A percentile compares a stretch with the other conserved stretches of the same genome.
These are phyloP conservation scores for Dicyrtoma fusca DNA, from an alignment of 2,888 invertebrate species.

Conservation along the genomic window DNA sequence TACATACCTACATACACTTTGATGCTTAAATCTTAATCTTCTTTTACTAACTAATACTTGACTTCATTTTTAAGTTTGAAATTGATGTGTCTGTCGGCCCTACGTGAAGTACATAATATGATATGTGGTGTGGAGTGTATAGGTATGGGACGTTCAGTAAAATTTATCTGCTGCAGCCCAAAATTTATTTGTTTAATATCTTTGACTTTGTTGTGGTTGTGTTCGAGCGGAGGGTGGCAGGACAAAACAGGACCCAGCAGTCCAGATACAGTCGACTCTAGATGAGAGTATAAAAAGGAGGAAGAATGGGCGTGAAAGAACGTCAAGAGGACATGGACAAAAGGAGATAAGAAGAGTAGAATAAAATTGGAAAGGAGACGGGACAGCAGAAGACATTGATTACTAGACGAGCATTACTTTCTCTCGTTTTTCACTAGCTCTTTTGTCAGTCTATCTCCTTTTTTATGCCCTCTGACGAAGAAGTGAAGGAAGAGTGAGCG, in stretches of 20 bases:
- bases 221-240: conserved; percentile 1
- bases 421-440: conserved; percentile 8
- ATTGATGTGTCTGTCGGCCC: too few relatives aligned
- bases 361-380: conserved; percentile 23
- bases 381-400: conserved; percentile 27
- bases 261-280: background rate
- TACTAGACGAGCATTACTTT: conserved; percentile 16
- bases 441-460: background rate
- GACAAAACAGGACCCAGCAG: background rate
- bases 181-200: too few relatives aligned
- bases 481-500: background rate
- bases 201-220: too few relatives aligned
- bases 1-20: too few relatives aligned
- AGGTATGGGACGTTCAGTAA: too few relatives aligned
- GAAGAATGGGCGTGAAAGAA: background rate
- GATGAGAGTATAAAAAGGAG: background rate
- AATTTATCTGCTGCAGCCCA: too few relatives aligned
- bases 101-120: too few relatives aligned
- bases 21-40: too few relatives aligned
- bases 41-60: too few relatives aligned
- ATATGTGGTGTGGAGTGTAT: too few relatives aligned
- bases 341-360: conserved; percentile 1
- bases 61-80: too few relatives aligned
- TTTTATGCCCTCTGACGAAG: background rate
- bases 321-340: background rate